A percentile compares a stretch with the other conserved stretches of the same genome.
Evolutionary conservation across 2,888 invertebrate species (phyloP).

Genomic region (Falcaria lacertinaria): DNA sequence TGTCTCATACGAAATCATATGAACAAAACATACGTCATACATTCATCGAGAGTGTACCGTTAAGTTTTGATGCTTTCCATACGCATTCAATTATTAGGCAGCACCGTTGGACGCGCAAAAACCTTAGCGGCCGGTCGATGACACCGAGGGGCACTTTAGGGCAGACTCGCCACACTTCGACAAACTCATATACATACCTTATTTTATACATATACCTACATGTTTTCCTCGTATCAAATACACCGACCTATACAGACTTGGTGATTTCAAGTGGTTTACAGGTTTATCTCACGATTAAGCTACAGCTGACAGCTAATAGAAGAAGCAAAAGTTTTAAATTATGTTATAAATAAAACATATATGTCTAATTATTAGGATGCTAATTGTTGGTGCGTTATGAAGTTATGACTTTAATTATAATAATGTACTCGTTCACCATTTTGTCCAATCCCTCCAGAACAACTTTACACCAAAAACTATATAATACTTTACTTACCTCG

Average conservation of each 20-base stretch:
- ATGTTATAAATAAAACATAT: no score
- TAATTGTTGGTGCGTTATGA: constrained; percentile 47
- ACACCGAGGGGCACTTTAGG: constrained; percentile 75
- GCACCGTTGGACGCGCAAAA: constrained; percentile 70
- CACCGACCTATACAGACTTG: no score
- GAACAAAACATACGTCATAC: constrained; percentile 23
- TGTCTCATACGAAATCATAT: constrained; percentile 18
- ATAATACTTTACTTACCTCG: neutral
- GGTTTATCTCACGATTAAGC: no score
- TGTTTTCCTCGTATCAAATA: constrained; percentile 33
- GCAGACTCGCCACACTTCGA: constrained; percentile 64
- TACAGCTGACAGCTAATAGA: no score
- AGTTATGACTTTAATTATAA: constrained; percentile 46
- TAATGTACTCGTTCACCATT: no score
- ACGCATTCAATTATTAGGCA: constrained; percentile 74
- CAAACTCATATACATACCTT: constrained; percentile 31
- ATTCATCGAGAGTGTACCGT: constrained; percentile 41
- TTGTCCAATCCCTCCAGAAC: no score
- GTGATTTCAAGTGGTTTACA: no score
- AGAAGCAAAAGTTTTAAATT: no score
- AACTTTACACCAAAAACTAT: neutral
- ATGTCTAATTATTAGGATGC: constrained; percentile 57
- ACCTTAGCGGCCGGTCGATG: constrained; percentile 71
- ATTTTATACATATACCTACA: constrained; percentile 36
- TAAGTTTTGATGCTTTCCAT: constrained; percentile 58